A percentile compares a stretch with the other conserved stretches of the same genome.
Evolutionary conservation across 2,113 vertebrate species (phyloP).

Genomic region (Sapajus apella): DNA sequence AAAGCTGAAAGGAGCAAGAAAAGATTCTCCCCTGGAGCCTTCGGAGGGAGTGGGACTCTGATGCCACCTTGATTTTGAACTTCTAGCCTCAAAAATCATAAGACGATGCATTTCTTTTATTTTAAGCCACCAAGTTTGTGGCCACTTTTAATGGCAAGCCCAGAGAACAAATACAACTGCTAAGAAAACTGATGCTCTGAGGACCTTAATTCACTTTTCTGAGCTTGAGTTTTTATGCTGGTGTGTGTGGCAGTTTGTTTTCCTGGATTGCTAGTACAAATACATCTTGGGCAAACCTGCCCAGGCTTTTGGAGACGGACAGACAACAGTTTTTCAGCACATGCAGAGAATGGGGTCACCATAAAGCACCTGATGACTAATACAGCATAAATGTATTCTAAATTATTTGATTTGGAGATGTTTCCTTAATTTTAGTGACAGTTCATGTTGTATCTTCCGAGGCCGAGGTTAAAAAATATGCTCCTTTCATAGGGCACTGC

Average conservation of each 20-base stretch:
- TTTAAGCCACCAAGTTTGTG: background rate
- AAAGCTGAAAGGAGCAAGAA: background rate
- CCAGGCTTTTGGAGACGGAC: background rate
- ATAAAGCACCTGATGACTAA: background rate
- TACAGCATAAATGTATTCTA: background rate
- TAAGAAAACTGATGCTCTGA: background rate
- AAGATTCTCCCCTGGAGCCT: background rate
- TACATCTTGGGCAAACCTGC: background rate
- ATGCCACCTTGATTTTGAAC: background rate
- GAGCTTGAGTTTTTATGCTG: background rate
- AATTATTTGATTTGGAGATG: background rate
- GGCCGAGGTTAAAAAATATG: background rate
- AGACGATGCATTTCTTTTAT: background rate
- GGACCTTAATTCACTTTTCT: background rate
- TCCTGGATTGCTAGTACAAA: background rate
- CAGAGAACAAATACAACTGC: background rate
- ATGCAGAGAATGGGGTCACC: background rate
- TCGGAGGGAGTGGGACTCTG: background rate
- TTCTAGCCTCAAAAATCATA: background rate
- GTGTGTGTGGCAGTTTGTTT: background rate
- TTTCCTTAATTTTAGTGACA: background rate
- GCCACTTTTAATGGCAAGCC: background rate
- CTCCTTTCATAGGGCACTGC: background rate
- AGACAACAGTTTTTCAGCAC: background rate
- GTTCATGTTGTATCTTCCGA: constrained; percentile 36